Evolutionary conservation across 2,797 vertebrate species (phyloP), one percentile per base, ranked within the genome.

Genomic region (Rhyacichthys aspro): DNA sequence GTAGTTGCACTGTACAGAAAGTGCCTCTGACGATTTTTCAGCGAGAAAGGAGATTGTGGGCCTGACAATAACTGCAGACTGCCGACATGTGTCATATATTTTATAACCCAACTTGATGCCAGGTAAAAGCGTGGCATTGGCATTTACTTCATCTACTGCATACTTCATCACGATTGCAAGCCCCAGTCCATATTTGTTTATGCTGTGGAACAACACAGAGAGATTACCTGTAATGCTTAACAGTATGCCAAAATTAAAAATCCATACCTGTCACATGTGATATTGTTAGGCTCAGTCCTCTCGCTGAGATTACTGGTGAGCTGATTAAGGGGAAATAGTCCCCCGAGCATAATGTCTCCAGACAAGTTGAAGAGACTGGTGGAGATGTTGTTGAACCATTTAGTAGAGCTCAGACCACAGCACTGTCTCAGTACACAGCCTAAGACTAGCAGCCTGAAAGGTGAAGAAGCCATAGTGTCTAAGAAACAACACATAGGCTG

Each of bases 1-100:
- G 88, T 96, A 96, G 80, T 95, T 91, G 68, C 93, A 94, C 60
- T 32, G 17, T 45, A 93, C 82, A 6, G 81, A 66, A 14, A 94
- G 17, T 1, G 48, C 45, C 1, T 82, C 19, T 36, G 33, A 76
- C 0, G 56, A 62, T 61, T 82, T 87, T 10, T 41, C 66, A 1
- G 86, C 79, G 53, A 94, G 88, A 58, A 93, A 88, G 9, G 84
- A 83, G 2, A 93, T 19, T 1, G 89, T 88, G 0, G 91, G 82
- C 59, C 82, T 88, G 67, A 93, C 60, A 1, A 92, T 16, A n/a
- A 91, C 42, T 0, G 83, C 76, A 1, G 92, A 58, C 43, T 93
- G 82, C 12, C 3, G 67, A 73, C 92, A 93, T 1, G 91, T 88
- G 78, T 94, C 91, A 1, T 85, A 87, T 44, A 76, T 91, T 64